Evolutionary conservation across 2,797 vertebrate genomes (phyloP), one percentile per base, ranked within the genome.

Genomic region (Gadopsis bispinosus): DNA sequence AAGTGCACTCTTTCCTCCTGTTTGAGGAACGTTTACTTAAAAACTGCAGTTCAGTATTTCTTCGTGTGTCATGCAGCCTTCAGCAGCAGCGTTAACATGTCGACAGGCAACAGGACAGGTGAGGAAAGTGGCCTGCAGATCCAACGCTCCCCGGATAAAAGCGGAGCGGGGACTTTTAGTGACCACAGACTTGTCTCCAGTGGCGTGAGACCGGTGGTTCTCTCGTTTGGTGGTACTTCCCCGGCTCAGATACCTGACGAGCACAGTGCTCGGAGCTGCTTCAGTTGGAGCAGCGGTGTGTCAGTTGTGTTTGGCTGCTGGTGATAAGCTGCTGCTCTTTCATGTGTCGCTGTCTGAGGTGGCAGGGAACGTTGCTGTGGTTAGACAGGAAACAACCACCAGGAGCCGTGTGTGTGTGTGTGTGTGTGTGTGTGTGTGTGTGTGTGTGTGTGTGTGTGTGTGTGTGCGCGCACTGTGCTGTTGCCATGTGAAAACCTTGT

Each of bases 261-360:
- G 1, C 43, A 3, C 16, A 3, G 55, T 1, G 26, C 26, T 3
- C 13, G 2, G 26, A 62, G 82, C 39, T 3, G 51, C 77, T 75
- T 72, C 76, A 17, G 74, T 29, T 85, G 72, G 75, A 62, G 74
- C 75, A 61, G 80, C 73, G 60, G 75, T n/a, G 55, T 70, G 77
- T 81, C 86, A 5, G 83, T 83, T 89, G 81, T 67, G 88, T 86
- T 89, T 88, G 81, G 81, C 67, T 84, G 86, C 65, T 83, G 75
- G 45, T 81, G 86, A 88, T 89, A 86, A 89, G 81, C 69, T 53
- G 60, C 77, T 43, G 35, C 79, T 77, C 66, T 77, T 81, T 83
- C 33, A 82, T 77, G 75, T 71, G 61, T 31, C 33, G 8, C 69
- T 53, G 69, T 60, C 48, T 81, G 75, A 81, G 72, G 78, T 73